Conservation (phyloP, 2,797 vertebrate genomes). For the Ambastaia sidthimunki region DNA sequence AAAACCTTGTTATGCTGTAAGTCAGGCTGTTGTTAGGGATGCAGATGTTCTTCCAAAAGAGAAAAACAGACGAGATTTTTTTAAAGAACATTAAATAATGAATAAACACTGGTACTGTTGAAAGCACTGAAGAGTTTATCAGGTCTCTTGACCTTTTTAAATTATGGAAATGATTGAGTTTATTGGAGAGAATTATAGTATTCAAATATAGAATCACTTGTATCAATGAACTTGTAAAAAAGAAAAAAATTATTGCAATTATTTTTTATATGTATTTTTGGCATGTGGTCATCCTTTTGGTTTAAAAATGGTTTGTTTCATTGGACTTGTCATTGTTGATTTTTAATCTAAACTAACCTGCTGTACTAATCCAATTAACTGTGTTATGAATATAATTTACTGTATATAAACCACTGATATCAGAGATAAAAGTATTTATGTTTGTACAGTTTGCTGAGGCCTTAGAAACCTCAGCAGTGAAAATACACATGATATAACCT, state of each 20-base stretch:
- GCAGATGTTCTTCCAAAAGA: constrained; percentile 51
- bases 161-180: constrained; percentile 66
- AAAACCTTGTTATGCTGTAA: constrained; percentile 60
- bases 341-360: constrained; percentile 74
- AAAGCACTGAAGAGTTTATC: constrained; percentile 44
- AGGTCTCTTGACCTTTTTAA: constrained; percentile 58
- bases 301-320: constrained; percentile 73
- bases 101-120: constrained; percentile 38
- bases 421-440: constrained; percentile 79
- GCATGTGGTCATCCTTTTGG: constrained; percentile 84
- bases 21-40: constrained; percentile 22
- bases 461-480: constrained; percentile 80
- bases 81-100: constrained; percentile 48
- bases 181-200: constrained; percentile 63
- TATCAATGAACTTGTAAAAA: constrained; percentile 76
- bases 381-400: constrained; percentile 72
- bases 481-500: constrained; percentile 74
- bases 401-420: constrained; percentile 77
- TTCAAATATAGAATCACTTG: constrained; percentile 71
- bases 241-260: constrained; percentile 80
- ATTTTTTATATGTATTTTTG: constrained; percentile 86
- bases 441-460: constrained; percentile 86
- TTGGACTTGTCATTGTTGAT: constrained; percentile 81
- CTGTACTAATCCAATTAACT: constrained; percentile 79
- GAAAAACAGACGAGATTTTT: constrained; percentile 49